Evolutionary conservation across 2,797 vertebrate genomes (phyloP), one percentile per base, ranked within the genome.

Genomic region (Amphiprion clarkii): DNA sequence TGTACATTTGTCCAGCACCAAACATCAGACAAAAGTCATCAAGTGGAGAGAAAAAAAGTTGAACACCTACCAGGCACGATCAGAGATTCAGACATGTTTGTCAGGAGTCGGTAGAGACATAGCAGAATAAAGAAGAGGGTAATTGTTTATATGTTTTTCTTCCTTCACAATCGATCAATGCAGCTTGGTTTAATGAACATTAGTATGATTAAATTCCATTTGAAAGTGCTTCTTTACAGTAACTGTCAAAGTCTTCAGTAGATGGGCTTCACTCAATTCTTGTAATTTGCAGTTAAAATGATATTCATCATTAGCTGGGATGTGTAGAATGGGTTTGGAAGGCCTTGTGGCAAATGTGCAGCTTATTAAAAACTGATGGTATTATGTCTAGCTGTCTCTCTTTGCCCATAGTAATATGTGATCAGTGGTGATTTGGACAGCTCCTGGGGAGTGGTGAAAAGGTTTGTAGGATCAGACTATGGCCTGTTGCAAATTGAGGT

Each of bases 401-500:
- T 70, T 58, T 52, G 31, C 56, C 63, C 48, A 71, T 19, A 58
- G 67, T 65, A 56, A 68, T 60, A 54, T 74, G 55, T 65, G 74
- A 76, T 83, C 78, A 76, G 59, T 44, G 33, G 49, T 81, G 64
- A 72, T 82, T 70, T 71, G 61, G 69, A 51, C 39, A 71, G 60
- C 76, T 40, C 48, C 60, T 75, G 48, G 71, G 53, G 39, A 80
- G 61, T 78, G 71, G 57, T 65, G 54, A 59, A 74, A 76, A 82
- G 64, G 77, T 84, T 85, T 85, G 76, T 64, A 69, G 62, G 64
- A 88, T 88, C 79, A 84, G 52, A 79, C 75, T 74, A 27, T 61
- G 63, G 80, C 66, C 80, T 86, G 70, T 79, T 78, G 81, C 86
- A 88, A 84, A 88, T 83, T 74, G 87, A 88, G 73, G 63, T 76